Evolutionary conservation across 1,140 invertebrate genomes (phyloP).

Genomic region (Odontomachus brunneus): DNA sequence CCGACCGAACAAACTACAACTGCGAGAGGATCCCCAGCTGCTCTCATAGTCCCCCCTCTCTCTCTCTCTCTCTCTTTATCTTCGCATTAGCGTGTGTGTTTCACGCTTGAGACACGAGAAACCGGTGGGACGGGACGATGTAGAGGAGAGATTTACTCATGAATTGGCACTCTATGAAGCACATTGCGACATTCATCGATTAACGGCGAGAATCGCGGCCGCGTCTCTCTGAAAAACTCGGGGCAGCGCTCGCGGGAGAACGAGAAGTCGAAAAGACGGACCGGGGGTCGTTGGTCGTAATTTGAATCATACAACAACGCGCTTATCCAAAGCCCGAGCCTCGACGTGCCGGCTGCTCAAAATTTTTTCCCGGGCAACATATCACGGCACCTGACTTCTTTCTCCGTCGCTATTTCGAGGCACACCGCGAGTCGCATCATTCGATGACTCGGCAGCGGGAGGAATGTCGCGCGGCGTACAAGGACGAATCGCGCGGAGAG

Average conservation of each 20-base stretch:
- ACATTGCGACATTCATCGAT: background rate
- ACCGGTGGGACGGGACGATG: background rate
- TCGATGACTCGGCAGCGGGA: background rate
- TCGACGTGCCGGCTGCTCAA: background rate
- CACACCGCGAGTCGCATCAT: background rate
- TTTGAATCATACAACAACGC: too few relatives aligned
- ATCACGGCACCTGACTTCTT: background rate
- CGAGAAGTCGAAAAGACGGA: too few relatives aligned
- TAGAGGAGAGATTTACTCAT: conserved; percentile 15
- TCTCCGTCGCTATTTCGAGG: background rate
- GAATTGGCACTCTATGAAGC: conserved; percentile 6
- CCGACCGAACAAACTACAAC: conserved; percentile 26
- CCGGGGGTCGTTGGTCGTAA: too few relatives aligned
- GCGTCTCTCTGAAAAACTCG: background rate
- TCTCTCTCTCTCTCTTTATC: too few relatives aligned
- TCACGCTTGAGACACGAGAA: conserved; percentile 21
- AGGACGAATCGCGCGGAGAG: background rate
- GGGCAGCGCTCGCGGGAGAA: too few relatives aligned
- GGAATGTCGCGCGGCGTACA: background rate
- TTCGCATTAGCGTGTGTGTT: conserved; percentile 1
- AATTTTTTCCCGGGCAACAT: background rate
- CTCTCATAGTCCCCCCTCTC: background rate
- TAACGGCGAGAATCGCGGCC: background rate
- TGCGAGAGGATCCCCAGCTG: conserved; percentile 39
- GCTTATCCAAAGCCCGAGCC: background rate